Evolutionary conservation across 2,888 invertebrate genomes (phyloP).

Genomic region (Lasius platythorax): DNA sequence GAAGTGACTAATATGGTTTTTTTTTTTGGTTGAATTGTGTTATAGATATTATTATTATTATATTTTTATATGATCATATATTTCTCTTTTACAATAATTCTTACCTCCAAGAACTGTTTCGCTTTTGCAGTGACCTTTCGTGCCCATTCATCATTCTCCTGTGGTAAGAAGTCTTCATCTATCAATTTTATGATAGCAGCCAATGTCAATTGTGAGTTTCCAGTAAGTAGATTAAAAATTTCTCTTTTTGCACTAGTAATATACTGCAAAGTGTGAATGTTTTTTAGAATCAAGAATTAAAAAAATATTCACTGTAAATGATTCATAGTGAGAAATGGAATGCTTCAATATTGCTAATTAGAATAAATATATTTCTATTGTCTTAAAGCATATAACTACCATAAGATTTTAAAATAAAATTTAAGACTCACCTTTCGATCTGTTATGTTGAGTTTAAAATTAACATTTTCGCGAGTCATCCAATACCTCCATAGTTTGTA

Average conservation of each 20-base stretch:
- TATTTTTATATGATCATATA: background rate
- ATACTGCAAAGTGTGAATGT: constrained; percentile 72
- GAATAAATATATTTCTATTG: background rate
- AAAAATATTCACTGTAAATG: background rate
- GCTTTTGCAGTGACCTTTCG: constrained; percentile 88
- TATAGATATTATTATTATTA: background rate
- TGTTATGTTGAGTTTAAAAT: constrained; percentile 89
- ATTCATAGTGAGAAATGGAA: background rate
- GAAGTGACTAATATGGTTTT: too few relatives aligned
- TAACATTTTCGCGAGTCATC: constrained; percentile 90
- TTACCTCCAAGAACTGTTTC: constrained; percentile 88
- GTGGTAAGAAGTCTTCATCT: constrained; percentile 89
- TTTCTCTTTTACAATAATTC: constrained; percentile 58
- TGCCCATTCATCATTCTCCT: constrained; percentile 90
- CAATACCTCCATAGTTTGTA: constrained; percentile 91
- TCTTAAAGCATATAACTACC: background rate
- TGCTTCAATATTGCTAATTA: background rate
- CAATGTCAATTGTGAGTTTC: constrained; percentile 89
- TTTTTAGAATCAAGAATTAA: background rate
- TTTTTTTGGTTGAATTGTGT: too few relatives aligned
- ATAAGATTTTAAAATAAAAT: background rate
- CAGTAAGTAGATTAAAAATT: constrained; percentile 86
- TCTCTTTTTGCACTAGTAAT: constrained; percentile 81
- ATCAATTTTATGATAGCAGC: constrained; percentile 90
- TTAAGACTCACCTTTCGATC: constrained; percentile 87